Percentiles rank a stretch among this genome's conserved stretches.
Conservation (phyloP, 2,888 invertebrate genomes). For the Tenthredo notha region DNA sequence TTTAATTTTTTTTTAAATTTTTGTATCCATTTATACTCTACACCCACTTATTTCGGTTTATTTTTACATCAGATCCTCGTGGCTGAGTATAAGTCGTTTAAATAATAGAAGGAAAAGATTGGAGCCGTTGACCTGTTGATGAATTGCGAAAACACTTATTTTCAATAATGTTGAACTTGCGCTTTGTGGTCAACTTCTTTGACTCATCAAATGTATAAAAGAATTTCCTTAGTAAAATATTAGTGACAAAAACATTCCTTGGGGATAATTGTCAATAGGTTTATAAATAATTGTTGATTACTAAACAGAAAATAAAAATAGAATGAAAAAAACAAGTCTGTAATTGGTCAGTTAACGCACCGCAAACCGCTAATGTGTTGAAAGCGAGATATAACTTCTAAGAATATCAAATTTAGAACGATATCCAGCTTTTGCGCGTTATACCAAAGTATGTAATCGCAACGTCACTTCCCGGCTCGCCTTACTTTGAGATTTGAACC, state of each 20-base stretch:
- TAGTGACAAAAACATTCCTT: neutral
- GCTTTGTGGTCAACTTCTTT: neutral
- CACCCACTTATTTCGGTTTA: neutral
- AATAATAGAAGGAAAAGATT: neutral
- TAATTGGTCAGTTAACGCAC: neutral
- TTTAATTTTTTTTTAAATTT: neutral
- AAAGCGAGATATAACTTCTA: neutral
- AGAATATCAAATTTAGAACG: conserved; percentile 21
- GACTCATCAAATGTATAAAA: neutral
- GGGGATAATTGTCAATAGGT: neutral
- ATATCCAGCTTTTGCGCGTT: conserved; percentile 19
- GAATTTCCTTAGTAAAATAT: neutral
- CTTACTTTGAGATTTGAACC: neutral
- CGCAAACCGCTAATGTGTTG: conserved; percentile 10
- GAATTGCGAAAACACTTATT: neutral
- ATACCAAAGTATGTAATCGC: neutral
- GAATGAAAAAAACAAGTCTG: neutral
- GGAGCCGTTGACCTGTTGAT: neutral
- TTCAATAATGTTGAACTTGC: neutral
- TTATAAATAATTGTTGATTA: neutral
- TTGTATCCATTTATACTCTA: neutral
- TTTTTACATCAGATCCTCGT: neutral
- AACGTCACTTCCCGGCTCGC: conserved; percentile 16
- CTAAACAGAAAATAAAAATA: neutral
- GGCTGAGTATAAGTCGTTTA: neutral